Conservation (phyloP, 2,888 invertebrate species). For the Chloroclysta siterata region DNA sequence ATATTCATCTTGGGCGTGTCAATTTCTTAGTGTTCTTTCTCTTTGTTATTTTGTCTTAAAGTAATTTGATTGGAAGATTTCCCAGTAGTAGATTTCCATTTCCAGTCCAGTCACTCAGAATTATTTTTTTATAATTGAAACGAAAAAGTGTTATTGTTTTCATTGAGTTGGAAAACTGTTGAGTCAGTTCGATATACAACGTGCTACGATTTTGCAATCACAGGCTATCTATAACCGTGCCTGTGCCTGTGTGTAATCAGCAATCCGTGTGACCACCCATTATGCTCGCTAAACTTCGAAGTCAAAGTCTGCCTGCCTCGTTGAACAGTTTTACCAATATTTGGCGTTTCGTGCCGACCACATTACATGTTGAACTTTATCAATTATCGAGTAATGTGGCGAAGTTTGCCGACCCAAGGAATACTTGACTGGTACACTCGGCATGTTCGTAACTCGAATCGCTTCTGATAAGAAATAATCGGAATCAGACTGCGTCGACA, state of each 20-base stretch:
- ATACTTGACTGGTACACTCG: slow-evolving; percentile 62
- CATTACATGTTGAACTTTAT: slow-evolving; percentile 70
- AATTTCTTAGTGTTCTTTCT: no score
- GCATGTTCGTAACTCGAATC: slow-evolving; percentile 54
- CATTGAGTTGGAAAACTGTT: slow-evolving; percentile 33
- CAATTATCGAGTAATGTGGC: slow-evolving; percentile 77
- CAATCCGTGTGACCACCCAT: slow-evolving; percentile 58
- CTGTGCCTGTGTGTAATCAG: slow-evolving; percentile 61
- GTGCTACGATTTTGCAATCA: slow-evolving; percentile 35
- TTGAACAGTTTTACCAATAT: slow-evolving; percentile 70
- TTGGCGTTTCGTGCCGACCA: slow-evolving; percentile 54
- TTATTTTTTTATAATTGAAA: no score
- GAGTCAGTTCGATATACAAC: slow-evolving; percentile 32
- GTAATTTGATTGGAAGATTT: no score
- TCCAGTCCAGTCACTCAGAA: no score
- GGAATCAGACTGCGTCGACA: slow-evolving; percentile 43
- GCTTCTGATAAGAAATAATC: slow-evolving; percentile 59
- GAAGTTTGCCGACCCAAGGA: slow-evolving; percentile 60
- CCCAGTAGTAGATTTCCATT: no score
- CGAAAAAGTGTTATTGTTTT: slow-evolving; percentile 21
- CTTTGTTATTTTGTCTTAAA: no score
- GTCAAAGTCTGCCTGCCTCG: slow-evolving; percentile 48
- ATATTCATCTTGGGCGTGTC: no score
- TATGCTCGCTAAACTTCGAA: slow-evolving; percentile 57
- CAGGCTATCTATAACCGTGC: slow-evolving; percentile 55